Conservation (phyloP, 2,888 invertebrate species). For the Eledona agricola region DNA sequence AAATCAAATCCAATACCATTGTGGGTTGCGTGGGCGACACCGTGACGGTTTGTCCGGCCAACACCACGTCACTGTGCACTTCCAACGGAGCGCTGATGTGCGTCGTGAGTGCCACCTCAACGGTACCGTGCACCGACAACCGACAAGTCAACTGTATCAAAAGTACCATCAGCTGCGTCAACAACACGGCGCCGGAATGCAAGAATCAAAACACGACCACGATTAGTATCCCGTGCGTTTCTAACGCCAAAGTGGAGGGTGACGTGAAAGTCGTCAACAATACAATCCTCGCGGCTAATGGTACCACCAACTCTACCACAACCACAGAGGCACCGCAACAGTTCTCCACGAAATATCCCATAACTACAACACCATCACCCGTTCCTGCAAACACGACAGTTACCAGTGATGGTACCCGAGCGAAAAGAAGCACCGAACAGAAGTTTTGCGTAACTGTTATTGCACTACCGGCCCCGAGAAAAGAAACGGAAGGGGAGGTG, state of each 20-base stretch:
- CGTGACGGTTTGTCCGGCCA: conserved; percentile 55
- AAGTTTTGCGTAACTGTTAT: conserved; percentile 54
- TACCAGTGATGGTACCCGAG: neutral
- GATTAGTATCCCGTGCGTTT: conserved; percentile 55
- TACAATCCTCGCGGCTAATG: conserved; percentile 31
- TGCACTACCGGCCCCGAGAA: conserved; percentile 51
- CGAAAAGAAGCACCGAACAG: conserved; percentile 42
- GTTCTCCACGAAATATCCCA: conserved; percentile 15
- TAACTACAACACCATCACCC: conserved; percentile 30
- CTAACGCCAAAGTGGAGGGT: conserved; percentile 50
- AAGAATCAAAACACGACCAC: conserved; percentile 48
- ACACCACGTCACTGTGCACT: conserved; percentile 58
- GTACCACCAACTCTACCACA: conserved; percentile 23
- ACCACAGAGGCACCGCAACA: conserved; percentile 14
- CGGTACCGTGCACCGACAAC: conserved; percentile 53
- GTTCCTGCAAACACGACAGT: conserved; percentile 25
- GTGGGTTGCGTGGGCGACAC: conserved; percentile 56
- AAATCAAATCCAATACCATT: conserved; percentile 55
- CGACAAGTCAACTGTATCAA: conserved; percentile 53
- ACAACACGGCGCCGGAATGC: conserved; percentile 53
- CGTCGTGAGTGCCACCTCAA: conserved; percentile 54
- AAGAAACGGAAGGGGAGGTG: conserved; percentile 48
- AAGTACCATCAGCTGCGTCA: conserved; percentile 55
- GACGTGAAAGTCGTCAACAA: conserved; percentile 31
- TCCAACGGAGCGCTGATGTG: conserved; percentile 59